phyloP scores from a whole-genome alignment of 2,113 vertebrate genomes.

The Atherinomorus stipes region DNA sequence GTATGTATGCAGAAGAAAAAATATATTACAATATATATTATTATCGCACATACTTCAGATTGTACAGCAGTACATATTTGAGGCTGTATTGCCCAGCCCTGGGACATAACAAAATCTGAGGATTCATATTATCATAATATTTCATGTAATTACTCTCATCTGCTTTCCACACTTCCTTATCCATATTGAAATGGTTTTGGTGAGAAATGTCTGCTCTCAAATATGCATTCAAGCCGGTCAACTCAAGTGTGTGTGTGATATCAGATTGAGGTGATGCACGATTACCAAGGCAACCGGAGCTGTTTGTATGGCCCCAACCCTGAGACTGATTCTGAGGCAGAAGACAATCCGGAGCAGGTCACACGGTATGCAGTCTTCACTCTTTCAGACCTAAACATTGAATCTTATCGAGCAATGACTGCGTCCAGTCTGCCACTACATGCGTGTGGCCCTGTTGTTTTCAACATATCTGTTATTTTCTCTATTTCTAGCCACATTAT shows the following conservation, averaged over 20 bases:
- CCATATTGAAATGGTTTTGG: too few species aligned
- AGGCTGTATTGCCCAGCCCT: too few species aligned
- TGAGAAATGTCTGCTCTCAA: background rate
- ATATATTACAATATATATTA: too few species aligned
- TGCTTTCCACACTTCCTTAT: background rate
- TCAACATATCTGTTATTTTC: background rate
- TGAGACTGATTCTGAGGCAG: slow-evolving; percentile 83
- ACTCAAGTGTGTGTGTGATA: slow-evolving; percentile 44
- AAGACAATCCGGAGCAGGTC: slow-evolving; percentile 88
- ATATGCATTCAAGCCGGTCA: background rate
- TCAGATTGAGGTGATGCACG: slow-evolving; percentile 93
- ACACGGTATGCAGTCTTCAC: slow-evolving; percentile 81
- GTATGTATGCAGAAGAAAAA: too few species aligned
- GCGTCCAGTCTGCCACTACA: background rate
- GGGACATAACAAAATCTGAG: background rate
- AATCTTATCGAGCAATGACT: background rate
- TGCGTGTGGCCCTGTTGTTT: background rate
- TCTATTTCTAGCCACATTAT: slow-evolving; percentile 86
- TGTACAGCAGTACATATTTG: too few species aligned
- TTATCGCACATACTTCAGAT: too few species aligned
- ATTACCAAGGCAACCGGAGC: slow-evolving; percentile 89
- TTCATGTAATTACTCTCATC: too few species aligned
- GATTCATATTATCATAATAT: too few species aligned
- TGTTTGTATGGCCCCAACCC: slow-evolving; percentile 72
- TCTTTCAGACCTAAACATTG: background rate